Base-by-base conservation (phyloP, 2,113 vertebrate species). In the Emydura subglobosa region DNA sequence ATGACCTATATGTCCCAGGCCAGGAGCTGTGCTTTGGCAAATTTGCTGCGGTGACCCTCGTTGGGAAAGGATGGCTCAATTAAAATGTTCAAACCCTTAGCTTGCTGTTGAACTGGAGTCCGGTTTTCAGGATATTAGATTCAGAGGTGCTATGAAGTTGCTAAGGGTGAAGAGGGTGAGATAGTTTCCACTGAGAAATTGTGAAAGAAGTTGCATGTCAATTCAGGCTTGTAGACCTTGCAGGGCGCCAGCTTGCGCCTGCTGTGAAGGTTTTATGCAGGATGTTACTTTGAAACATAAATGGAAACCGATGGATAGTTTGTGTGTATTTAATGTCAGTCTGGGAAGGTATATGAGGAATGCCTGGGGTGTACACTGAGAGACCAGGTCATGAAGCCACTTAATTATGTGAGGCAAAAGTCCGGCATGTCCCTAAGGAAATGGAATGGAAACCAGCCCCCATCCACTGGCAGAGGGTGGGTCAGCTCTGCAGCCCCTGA, bases 171-270 rank as follows among this genome's bases (percentile, higher is more conserved):
- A 76, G 54, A 86, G 55, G 50, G n/a, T 3, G 0, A 82, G 59
- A 39, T 89, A 42, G 92, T 94, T 97, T 95, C 93, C 90, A 7
- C 74, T 59, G 87, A 88, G 88, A 86, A 95, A 55, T 79, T 54
- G 42, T 6, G 47, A 82, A 90, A 85, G 9, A 57, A 27, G 49
- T 16, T 55, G 44, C 17, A 2, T 17, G 17, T 85, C 68, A 80
- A 76, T 91, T 92, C 95, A 88, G 94, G 81, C 50, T 89, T 80
- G 24, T 89, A 91, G 79, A 81, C 7, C 3, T 22, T 88, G 19
- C 39, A 7, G 76, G 54, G 59, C 39, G 78, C 78, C 55, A 53
- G 29, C 82, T 86, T 72, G 87, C 4, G 0, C 59, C 17, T 19
- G 34, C 91, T 89, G 31, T 92, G 82, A 76, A 25, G 7, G 1